phyloP scores from a whole-genome alignment of 2,888 invertebrate species.

The Drosophila dives region DNA sequence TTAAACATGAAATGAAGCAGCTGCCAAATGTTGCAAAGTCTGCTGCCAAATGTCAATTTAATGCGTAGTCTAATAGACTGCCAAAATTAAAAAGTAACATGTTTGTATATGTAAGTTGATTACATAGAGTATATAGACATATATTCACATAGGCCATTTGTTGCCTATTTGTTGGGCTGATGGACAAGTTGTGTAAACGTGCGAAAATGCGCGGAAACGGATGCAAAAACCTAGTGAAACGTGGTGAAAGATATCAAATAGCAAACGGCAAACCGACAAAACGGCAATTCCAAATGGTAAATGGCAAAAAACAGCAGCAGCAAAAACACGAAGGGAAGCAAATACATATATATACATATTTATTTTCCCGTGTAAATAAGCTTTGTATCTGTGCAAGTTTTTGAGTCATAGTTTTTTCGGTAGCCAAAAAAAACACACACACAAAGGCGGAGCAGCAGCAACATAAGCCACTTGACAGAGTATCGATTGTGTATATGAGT shows the following conservation, averaged over 20 bases:
- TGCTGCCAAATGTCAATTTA: slow-evolving; percentile 59
- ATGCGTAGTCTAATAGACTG: slow-evolving; percentile 42
- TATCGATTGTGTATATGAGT: slow-evolving; percentile 32
- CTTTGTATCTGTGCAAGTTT: slow-evolving; percentile 28
- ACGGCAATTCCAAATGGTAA: slow-evolving; percentile 42
- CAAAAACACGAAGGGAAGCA: slow-evolving; percentile 56
- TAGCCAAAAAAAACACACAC: slow-evolving; percentile 3
- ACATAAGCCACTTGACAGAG: slow-evolving; percentile 34
- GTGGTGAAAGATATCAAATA: slow-evolving; percentile 51
- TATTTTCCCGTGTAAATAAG: slow-evolving; percentile 5
- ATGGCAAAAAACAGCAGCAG: slow-evolving; percentile 19
- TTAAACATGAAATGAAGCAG: slow-evolving; percentile 8
- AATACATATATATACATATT: slow-evolving; percentile 46
- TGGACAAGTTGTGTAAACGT: slow-evolving; percentile 70
- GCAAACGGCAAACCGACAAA: slow-evolving; percentile 41
- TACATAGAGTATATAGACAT: not conserved
- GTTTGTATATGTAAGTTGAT: not conserved
- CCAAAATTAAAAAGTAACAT: slow-evolving; percentile 14
- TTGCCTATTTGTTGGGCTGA: slow-evolving; percentile 52
- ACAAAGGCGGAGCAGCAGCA: slow-evolving; percentile 1
- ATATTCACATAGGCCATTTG: slow-evolving; percentile 1
- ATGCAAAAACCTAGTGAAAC: slow-evolving; percentile 40
- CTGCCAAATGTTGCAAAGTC: slow-evolving; percentile 14
- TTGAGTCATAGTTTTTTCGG: slow-evolving; percentile 30
- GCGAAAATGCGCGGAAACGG: slow-evolving; percentile 60